Evolutionary conservation across 2,113 vertebrate species (phyloP).

Genomic region (Phalacrocorax pelagicus): DNA sequence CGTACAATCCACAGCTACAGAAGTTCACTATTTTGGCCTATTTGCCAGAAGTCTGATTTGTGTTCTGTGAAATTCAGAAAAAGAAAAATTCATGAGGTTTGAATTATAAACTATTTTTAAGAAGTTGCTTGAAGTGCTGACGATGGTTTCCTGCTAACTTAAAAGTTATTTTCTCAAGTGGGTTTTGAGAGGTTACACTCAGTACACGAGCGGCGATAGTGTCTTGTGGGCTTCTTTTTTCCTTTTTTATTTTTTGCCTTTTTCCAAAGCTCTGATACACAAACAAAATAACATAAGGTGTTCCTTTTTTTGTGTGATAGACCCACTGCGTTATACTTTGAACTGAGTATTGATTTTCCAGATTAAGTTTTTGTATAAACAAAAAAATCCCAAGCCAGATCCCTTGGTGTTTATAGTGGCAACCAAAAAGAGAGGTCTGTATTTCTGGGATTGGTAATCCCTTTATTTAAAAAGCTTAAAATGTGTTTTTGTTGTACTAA

Average conservation of each 20-base stretch:
- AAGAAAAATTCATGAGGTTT: constrained; percentile 26
- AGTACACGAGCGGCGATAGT: constrained; percentile 17
- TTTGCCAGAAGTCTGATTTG: constrained; percentile 45
- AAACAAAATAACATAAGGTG: neutral
- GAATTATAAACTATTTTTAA: constrained; percentile 25
- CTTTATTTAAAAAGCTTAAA: constrained; percentile 56
- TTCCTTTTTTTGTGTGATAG: neutral
- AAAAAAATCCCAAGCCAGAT: constrained; percentile 4
- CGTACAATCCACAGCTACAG: neutral
- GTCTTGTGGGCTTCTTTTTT: constrained; percentile 22
- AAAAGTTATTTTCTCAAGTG: constrained; percentile 18
- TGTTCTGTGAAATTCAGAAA: constrained; percentile 37
- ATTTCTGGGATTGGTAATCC: constrained; percentile 71
- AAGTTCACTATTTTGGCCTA: neutral
- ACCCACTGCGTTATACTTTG: constrained; percentile 35
- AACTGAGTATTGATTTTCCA: constrained; percentile 18
- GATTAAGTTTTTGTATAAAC: constrained; percentile 37
- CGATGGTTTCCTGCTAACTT: neutral
- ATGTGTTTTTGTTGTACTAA: constrained; percentile 88
- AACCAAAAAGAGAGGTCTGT: constrained; percentile 71
- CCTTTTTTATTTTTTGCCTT: neutral
- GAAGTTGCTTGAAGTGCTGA: constrained; percentile 36
- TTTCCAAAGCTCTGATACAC: neutral
- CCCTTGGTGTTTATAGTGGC: constrained; percentile 60
- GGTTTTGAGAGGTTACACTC: constrained; percentile 13